Base-by-base conservation (phyloP, 2,888 invertebrate species). In the Choristoneura rosaceana region DNA sequence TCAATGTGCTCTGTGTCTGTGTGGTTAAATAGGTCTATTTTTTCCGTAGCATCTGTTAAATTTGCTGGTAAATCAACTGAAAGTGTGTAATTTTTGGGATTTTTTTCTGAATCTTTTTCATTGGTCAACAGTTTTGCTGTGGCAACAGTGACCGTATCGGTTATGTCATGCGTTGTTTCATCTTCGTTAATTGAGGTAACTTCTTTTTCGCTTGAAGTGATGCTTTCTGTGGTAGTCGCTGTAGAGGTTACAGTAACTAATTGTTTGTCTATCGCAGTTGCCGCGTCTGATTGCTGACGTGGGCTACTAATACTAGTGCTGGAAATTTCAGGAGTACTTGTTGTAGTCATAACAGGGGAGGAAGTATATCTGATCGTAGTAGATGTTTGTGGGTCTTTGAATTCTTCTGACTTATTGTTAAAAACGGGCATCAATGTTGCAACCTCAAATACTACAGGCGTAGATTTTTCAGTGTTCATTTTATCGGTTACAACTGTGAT, bases 351-450 rank as follows among this genome's bases (percentile, higher is more conserved):
- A 65, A 38, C 43, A 62, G 50, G 43, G 61, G 60, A 17, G 47
- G 50, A 41, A 64, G 74, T 15, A 69, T 66, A 33, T n/a, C 9
- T 41, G 17, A 12, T 58, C 14, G 62, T 58, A 4, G 34, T 58
- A 47, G 62, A 25, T 0, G 58, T 15, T n/a, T n/a, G 62, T n/a
- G 25, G 45, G 7, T 45, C 58, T 33, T 59, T 63, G 7, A 10
- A 2, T 15, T 63, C 41, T 33, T 9, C 25, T 41, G 67, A 58
- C 34, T 76, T 74, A 55, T 85, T 84, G 61, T 84, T 80, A 62
- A 84, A 82, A 58, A 81, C 70, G 4, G 90, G 89, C 58, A 82
- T 74, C 80, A 84, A 86, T 2, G 93, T 92, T 1, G 90, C 88
- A 12, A 89, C 76, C 79, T 90, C 90, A 75, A 87, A 83, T 58